Base-by-base conservation (phyloP, 1,140 invertebrate genomes). In the Stenopsyche tienmushanensis region DNA sequence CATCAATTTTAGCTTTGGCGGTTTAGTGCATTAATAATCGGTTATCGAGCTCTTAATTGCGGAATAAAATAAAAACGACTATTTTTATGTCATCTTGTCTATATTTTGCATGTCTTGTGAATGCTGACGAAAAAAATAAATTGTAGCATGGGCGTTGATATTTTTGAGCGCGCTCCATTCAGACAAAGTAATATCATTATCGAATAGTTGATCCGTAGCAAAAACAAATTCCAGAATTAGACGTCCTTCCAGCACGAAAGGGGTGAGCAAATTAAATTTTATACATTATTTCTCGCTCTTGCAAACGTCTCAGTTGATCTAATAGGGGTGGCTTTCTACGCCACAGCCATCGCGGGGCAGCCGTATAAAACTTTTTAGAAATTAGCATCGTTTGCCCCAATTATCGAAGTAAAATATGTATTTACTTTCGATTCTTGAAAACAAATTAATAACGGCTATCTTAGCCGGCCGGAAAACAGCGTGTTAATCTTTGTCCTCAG, bases 341-440 rank as follows among this genome's bases (percentile, higher is more conserved):
- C 26, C 29, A 39, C 18, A 57, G 25, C 41, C 21, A 39, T 26
- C 41, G 29, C 15, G 20, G 10, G 54, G n/a, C 20, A 23, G n/a
- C 20, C 17, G 24, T 17, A 52, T 2, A 21, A 53, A 57, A 60
- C 57, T 60, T 60, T 60, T 47, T 60, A 23, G 23, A 50, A 64
- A 66, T 70, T 66, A 64, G 47, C 64, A 58, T 59, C 49, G 57
- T 63, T 65, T 58, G 34, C 21, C 63, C 44, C 34, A 65, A 65
- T 69, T 64, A 58, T 39, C 52, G 41, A 39, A 52, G 20, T 70
- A 63, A 70, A 66, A 64, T 70, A 70, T 70, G 62, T 70, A 70
- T 66, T 70, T 64, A 66, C 64, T 39, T n/a, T 24, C 49, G 39
- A 58, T 66, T 55, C 42, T 45, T 58, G 62, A 70, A 70, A 66